Evolutionary conservation across 1,140 invertebrate species (phyloP).

Genomic region (Zaprionus capensis): DNA sequence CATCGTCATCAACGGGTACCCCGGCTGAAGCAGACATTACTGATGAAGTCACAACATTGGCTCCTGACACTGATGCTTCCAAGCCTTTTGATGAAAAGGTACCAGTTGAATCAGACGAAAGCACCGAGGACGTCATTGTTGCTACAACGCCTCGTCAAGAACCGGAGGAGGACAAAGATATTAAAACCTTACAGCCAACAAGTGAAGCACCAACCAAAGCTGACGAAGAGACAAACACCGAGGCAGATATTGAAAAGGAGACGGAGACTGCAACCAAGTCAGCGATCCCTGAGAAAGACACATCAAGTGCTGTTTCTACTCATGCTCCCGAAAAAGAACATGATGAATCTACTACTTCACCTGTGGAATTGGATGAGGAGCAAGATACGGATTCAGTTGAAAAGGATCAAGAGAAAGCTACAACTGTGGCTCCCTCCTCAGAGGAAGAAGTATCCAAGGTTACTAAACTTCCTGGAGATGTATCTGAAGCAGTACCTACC

Average conservation of each 20-base stretch:
- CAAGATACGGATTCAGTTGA: neutral
- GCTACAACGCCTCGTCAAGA: slow-evolving; percentile 19
- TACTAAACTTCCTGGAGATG: slow-evolving; percentile 27
- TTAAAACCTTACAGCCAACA: neutral
- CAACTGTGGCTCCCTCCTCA: slow-evolving; percentile 10
- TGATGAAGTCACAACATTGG: slow-evolving; percentile 16
- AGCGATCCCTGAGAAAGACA: slow-evolving; percentile 29
- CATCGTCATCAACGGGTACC: slow-evolving; percentile 11
- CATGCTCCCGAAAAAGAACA: slow-evolving; percentile 8
- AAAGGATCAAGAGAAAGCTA: neutral
- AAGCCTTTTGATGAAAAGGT: slow-evolving; percentile 29
- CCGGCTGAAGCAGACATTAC: slow-evolving; percentile 22
- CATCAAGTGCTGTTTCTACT: slow-evolving; percentile 9
- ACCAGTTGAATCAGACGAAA: slow-evolving; percentile 6
- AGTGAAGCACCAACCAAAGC: slow-evolving; percentile 10
- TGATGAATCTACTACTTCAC: slow-evolving; percentile 6
- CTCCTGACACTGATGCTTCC: slow-evolving; percentile 16
- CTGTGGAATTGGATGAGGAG: slow-evolving; percentile 14
- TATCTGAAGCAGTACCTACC: slow-evolving; percentile 1
- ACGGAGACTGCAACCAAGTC: slow-evolving; percentile 15
- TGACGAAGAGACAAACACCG: slow-evolving; percentile 18
- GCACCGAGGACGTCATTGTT: slow-evolving; percentile 20
- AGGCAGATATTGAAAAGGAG: slow-evolving; percentile 16
- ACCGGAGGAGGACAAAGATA: slow-evolving; percentile 2
- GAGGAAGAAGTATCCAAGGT: slow-evolving; percentile 25